Base-by-base conservation (phyloP, 1,140 invertebrate species). In the Tetranychus cinnabarinus region DNA sequence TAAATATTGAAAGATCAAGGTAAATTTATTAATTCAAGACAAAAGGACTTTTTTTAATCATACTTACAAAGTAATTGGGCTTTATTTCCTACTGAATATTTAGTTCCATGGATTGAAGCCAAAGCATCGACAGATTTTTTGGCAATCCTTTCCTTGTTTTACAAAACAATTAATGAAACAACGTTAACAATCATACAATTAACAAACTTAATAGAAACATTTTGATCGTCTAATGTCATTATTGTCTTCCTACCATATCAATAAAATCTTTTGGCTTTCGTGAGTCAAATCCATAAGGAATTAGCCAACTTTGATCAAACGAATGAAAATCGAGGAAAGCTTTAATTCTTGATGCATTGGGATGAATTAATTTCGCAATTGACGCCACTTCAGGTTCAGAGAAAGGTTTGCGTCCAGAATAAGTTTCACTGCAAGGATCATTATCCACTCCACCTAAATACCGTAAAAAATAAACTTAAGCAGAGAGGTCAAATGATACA, bases 221-320 rank as follows among this genome's bases (percentile, higher is more conserved):
- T 23, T 23, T 23, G 23, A 23, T 23, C 23, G 23, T 23, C 23
- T 23, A 23, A 23, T 23, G 23, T 23, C 23, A 23, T 23, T 23
- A 23, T 23, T 23, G 23, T 23, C 23, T 23, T 23, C 23, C 23
- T 52, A 52, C 50, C 5, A 52, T 2, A 12, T 31, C n/a, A n/a
- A 8, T n/a, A 52, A 52, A 31, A 6, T 52, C 31, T 23, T 52
- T 33, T 7, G 50, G n/a, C 31, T n/a, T 31, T 31, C 7, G 31
- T 13, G 50, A 52, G 8, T 23, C 81, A 67, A 78, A 83, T 36
- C 82, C 83, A 80, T 81, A 85, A n/a, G 83, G 83, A 66, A 83
- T 82, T 5, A 85, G 62, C 62, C 62, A 66, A 35, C 68, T 57
- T 55, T 68, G 68, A 1, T 61, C 62, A 50, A 68, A 68, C 1